Conservation (phyloP, 2,113 vertebrate genomes). For the Pelecanoides urinatrix region DNA sequence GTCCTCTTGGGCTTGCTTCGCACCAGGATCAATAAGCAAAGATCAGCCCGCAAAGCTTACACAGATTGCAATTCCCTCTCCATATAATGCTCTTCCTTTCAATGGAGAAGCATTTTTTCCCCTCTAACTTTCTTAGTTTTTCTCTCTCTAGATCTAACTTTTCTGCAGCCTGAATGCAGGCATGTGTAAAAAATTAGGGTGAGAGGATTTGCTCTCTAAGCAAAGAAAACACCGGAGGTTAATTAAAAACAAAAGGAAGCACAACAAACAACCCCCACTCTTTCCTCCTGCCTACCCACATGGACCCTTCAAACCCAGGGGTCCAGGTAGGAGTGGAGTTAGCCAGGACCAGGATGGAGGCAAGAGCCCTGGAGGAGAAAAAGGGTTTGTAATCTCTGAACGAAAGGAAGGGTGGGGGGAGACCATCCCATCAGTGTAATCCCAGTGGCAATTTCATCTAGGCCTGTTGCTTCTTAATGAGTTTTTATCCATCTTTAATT, state of each 20-base stretch:
- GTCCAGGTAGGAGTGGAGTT: background rate
- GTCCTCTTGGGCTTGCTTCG: background rate
- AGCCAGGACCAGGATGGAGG: background rate
- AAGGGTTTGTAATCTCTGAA: constrained; percentile 13
- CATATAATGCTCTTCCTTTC: background rate
- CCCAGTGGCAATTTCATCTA: constrained; percentile 11
- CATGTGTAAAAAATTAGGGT: constrained; percentile 3
- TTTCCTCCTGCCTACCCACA: background rate
- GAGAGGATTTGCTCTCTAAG: constrained; percentile 31
- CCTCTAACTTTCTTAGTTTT: background rate
- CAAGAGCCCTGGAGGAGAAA: background rate
- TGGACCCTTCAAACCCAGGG: background rate
- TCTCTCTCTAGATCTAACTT: background rate
- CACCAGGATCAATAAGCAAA: background rate
- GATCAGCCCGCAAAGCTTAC: background rate
- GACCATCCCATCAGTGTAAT: background rate
- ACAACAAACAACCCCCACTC: background rate
- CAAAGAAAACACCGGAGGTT: constrained; percentile 58
- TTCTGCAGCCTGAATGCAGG: background rate
- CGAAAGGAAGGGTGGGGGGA: background rate
- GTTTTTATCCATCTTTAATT: constrained; percentile 53
- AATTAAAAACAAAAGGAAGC: constrained; percentile 66
- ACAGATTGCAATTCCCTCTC: background rate
- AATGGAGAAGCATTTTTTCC: background rate
- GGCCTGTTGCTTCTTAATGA: constrained; percentile 41